Percentiles rank a stretch among this genome's conserved stretches.
phyloP scores from a whole-genome alignment of 2,113 vertebrate species.

The Siniperca knerii region DNA sequence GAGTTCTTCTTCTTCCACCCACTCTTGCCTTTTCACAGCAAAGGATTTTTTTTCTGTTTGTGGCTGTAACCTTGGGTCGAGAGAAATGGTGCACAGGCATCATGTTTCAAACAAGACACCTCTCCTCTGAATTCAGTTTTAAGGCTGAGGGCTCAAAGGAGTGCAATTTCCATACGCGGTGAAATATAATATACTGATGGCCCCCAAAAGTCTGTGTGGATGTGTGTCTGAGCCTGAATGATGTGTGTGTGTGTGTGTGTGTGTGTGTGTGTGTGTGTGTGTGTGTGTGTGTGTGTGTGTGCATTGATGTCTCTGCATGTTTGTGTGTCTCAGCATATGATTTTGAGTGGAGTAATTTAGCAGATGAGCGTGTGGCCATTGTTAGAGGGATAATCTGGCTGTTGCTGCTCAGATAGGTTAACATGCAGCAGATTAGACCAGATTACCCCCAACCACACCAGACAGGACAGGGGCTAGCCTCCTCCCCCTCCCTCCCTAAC shows the following conservation, averaged over 20 bases:
- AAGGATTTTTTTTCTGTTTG: constrained; percentile 15
- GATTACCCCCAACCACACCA: constrained; percentile 81
- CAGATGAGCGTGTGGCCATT: constrained; percentile 82
- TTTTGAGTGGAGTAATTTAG: constrained; percentile 83
- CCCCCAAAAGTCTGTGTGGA: constrained; percentile 1
- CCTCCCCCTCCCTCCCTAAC: not conserved
- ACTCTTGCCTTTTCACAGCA: constrained; percentile 51
- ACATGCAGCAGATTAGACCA: constrained; percentile 80
- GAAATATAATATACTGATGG: constrained; percentile 32
- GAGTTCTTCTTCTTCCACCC: constrained; percentile 40
- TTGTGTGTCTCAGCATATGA: constrained; percentile 74
- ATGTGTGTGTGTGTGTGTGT: constrained; percentile 3
- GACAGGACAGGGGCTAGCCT: constrained; percentile 58
- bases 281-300: not conserved
- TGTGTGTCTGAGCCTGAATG: not conserved
- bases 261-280: constrained; percentile 11
- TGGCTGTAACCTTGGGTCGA: constrained; percentile 27
- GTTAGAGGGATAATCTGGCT: constrained; percentile 83
- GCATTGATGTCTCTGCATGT: constrained; percentile 7
- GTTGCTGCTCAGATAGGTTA: constrained; percentile 84
- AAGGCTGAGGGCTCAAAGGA: constrained; percentile 20
- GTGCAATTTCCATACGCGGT: constrained; percentile 10
- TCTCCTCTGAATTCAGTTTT: constrained; percentile 11
- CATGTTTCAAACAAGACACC: constrained; percentile 5
- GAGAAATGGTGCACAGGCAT: not conserved